Base-by-base conservation (phyloP, 2,888 invertebrate species). In the Notodonta dromedarius region DNA sequence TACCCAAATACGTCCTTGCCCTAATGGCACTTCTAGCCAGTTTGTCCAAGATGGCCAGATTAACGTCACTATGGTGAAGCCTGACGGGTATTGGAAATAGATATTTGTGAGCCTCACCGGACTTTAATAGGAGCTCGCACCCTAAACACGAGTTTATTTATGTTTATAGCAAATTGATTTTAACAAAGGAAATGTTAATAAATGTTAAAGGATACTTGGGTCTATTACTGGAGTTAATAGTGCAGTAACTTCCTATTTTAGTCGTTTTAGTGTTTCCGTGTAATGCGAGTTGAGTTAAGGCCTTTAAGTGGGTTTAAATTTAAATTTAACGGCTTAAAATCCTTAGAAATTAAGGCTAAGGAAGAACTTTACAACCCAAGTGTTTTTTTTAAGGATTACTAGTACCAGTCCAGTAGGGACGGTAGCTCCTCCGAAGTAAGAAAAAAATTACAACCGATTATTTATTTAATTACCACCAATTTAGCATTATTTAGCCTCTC, bases 1-100 rank as follows among this genome's bases (percentile, higher is more conserved):
- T 84, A 80, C 76, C 79, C 77, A 84, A 82, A 83, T 82, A 79
- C 79, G 65, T 68, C 66, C 70, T 67, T 56, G 65, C 69, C 72
- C 74, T 83, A 88, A 90, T 90, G 87, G 84, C 82, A 86, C 79
- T 89, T 88, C 85, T 85, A 80, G 78, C 77, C 82, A 84, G 83
- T 87, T 86, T 78, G 72, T 68, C 70, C 69, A 74, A 81, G 85
- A 87, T 82, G 81, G 75, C 73, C 76, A 83, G 79, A 85, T 86
- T 86, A 86, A 80, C 79, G 68, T 70, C 65, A 66, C 65, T 62
- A 62, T 56, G 53, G 70, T 48, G 13, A 48, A 14, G 50, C 52
- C 57, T 65, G 64, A 59, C 69, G 59, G 60, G 71, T 68, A 63
- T 66, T 65, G 60, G 59, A 61, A 69, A 66, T 61, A 56, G 66